A percentile compares a stretch with the other conserved stretches of the same genome.
Evolutionary conservation across 2,113 vertebrate species (phyloP).

Genomic region (Rutilus rutilus): DNA sequence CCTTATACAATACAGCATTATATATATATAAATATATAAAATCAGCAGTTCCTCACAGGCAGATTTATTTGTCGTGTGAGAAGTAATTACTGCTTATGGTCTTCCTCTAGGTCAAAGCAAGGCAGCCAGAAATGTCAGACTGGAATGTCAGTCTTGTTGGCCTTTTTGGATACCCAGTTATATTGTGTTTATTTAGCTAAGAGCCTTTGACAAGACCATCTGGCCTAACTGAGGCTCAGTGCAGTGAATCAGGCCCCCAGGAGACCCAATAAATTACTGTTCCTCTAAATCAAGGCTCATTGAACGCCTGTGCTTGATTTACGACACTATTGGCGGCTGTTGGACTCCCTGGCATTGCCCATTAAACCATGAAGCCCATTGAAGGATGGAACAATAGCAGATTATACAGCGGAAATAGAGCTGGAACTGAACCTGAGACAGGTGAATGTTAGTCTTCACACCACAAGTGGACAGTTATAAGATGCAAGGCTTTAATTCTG

Average conservation of each 20-base stretch:
- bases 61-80: background rate
- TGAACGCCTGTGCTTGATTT: conserved; percentile 15
- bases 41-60: background rate
- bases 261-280: conserved; percentile 22
- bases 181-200: conserved; percentile 55
- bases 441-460: background rate
- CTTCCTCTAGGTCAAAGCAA: conserved; percentile 1
- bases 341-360: conserved; percentile 1
- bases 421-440: background rate
- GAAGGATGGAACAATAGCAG: background rate
- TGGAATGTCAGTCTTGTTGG: conserved; percentile 1
- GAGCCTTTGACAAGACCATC: conserved; percentile 40
- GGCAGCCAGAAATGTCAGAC: background rate
- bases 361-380: background rate
- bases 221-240: conserved; percentile 4
- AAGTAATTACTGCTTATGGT: background rate
- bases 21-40: background rate
- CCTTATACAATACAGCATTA: background rate
- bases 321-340: background rate
- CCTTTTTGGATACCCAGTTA: conserved; percentile 14
- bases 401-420: conserved; percentile 4
- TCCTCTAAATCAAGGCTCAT: conserved; percentile 26
- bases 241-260: background rate
- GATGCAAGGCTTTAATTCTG: background rate
- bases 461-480: background rate